A percentile compares a stretch with the other conserved stretches of the same genome.
These are phyloP conservation scores for Marmota monax DNA, from an alignment of 2,113 vertebrate species.

Conservation along the genomic window DNA sequence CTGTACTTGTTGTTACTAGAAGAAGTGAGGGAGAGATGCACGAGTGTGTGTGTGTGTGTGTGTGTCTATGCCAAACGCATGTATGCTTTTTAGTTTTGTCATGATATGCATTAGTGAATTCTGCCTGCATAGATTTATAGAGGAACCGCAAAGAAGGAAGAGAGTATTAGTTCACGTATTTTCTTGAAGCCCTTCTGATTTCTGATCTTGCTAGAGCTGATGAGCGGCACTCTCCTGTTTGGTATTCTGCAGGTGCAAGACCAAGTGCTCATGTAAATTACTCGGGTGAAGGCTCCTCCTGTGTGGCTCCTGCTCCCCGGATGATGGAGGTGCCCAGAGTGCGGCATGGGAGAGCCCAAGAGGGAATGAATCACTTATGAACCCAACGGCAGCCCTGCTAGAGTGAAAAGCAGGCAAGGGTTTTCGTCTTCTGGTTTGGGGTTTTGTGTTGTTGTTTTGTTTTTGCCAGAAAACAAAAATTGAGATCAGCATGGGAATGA, in stretches of 20 bases:
- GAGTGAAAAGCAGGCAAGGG: neutral
- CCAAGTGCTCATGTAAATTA: neutral
- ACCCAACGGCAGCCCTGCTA: neutral
- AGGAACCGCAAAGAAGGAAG: neutral
- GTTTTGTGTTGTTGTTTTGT: too few species aligned
- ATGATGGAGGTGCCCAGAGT: neutral
- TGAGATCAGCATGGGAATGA: neutral
- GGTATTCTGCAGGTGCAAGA: neutral
- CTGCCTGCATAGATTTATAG: neutral
- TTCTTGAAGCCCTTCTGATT: neutral
- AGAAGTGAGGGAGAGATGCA: neutral
- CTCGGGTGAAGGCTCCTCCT: neutral
- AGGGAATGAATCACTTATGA: neutral
- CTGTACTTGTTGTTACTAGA: neutral
- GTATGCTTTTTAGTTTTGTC: neutral
- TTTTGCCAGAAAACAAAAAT: neutral
- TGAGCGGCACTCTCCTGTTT: neutral
- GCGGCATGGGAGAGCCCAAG: accelerated
- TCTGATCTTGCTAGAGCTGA: neutral
- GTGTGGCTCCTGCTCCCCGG: neutral
- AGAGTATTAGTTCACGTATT: neutral
- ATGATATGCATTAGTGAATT: neutral
- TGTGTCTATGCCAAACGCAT: neutral
- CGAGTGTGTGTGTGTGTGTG: too few species aligned
- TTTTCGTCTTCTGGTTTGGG: neutral